A percentile compares a stretch with the other conserved stretches of the same genome.
Evolutionary conservation across 2,113 vertebrate species (phyloP).

Genomic region (Scopus umbretta): DNA sequence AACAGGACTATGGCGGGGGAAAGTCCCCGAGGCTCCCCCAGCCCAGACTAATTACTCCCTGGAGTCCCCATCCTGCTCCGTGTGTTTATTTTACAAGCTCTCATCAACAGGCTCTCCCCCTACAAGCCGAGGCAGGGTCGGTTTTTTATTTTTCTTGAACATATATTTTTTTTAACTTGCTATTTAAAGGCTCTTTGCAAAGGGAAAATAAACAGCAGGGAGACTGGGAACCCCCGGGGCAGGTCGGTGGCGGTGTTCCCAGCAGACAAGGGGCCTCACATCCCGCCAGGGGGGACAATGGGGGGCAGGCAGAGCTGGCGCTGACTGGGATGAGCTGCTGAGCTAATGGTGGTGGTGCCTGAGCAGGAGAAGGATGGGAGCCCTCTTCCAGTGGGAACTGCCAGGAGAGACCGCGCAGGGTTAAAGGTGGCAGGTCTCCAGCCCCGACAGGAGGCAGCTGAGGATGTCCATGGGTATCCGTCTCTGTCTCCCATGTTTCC

Average conservation of each 20-base stretch:
- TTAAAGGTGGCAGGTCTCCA: neutral
- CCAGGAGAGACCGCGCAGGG: neutral
- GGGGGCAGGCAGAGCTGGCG: neutral
- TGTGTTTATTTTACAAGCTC: conserved; percentile 55
- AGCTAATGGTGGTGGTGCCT: neutral
- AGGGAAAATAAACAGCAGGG: conserved; percentile 57
- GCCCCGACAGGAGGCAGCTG: neutral
- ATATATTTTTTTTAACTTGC: neutral
- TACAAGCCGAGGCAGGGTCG: neutral
- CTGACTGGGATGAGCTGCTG: neutral
- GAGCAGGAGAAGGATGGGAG: neutral
- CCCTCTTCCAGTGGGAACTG: neutral
- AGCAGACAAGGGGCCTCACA: neutral
- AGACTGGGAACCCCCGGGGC: neutral
- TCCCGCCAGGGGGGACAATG: neutral
- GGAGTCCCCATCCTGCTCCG: neutral
- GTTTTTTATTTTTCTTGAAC: conserved; percentile 16
- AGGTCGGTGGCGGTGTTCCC: neutral
- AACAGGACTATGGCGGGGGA: neutral
- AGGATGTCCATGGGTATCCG: neutral
- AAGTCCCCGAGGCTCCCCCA: neutral
- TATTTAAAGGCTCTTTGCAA: conserved; percentile 44
- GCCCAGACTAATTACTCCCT: conserved; percentile 10
- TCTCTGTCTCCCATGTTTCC: conserved; percentile 17
- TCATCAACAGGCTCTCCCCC: conserved; percentile 10